Percentiles rank a stretch among this genome's conserved stretches.
Conservation (phyloP, 2,888 invertebrate species). For the Actias luna region DNA sequence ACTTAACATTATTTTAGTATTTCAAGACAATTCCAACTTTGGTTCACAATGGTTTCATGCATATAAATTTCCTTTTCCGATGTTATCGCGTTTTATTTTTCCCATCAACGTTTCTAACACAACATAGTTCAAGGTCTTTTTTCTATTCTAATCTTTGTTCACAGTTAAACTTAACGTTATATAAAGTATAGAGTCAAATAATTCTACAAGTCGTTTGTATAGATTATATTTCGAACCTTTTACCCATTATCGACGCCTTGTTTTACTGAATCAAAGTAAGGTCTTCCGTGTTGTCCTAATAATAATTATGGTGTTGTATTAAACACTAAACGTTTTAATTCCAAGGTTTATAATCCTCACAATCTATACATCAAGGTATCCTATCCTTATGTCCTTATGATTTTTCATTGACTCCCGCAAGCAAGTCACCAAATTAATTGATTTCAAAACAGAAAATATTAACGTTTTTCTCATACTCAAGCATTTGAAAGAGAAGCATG, state of each 20-base stretch:
- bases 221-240: neutral
- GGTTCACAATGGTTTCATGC: neutral
- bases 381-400: too few species aligned
- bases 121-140: slow-evolving; percentile 4
- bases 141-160: neutral
- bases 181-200: neutral
- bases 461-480: too few species aligned
- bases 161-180: neutral
- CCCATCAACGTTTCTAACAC: neutral
- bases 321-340: too few species aligned
- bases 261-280: neutral
- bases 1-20: neutral
- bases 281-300: too few species aligned
- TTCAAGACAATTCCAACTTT: neutral
- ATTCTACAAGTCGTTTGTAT: neutral
- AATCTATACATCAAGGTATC: too few species aligned
- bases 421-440: too few species aligned
- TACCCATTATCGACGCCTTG: neutral
- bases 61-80: neutral
- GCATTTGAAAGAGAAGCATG: too few species aligned
- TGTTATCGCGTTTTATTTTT: slow-evolving; percentile 3
- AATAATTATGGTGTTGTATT: too few species aligned
- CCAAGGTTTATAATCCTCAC: too few species aligned
- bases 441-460: too few species aligned
- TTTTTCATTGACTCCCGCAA: too few species aligned